Evolutionary conservation across 2,797 vertebrate species (phyloP).

Genomic region (Chromis chromis): DNA sequence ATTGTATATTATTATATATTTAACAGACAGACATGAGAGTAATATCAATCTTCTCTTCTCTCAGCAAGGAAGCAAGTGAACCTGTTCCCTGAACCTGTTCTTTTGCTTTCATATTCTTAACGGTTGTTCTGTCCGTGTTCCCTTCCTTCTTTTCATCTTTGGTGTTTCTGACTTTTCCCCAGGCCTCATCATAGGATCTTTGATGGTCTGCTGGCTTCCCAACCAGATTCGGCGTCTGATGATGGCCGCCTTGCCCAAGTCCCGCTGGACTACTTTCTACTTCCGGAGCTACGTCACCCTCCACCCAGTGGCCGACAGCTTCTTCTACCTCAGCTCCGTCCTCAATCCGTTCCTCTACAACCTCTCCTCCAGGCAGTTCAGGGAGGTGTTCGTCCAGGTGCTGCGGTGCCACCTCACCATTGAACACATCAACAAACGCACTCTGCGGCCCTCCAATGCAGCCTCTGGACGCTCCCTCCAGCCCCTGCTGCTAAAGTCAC

Average conservation of each 20-base stretch:
- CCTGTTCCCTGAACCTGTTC: no score
- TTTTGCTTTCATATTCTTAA: not conserved
- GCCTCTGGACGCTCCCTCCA: constrained; percentile 73
- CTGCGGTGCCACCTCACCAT: constrained; percentile 89
- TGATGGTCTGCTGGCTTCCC: constrained; percentile 94
- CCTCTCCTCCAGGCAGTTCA: constrained; percentile 93
- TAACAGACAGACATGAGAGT: no score
- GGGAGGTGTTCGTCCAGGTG: constrained; percentile 91
- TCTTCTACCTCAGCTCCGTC: constrained; percentile 98
- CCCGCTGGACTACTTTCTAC: constrained; percentile 86
- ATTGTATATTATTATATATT: no score
- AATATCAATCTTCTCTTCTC: no score
- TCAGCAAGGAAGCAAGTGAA: no score
- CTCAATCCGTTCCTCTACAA: constrained; percentile 96
- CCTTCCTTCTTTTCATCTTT: not conserved
- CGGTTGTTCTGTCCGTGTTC: not conserved
- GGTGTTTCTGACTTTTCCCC: not conserved
- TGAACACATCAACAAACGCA: constrained; percentile 87
- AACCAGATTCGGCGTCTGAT: constrained; percentile 93
- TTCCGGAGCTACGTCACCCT: constrained; percentile 87
- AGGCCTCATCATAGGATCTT: constrained; percentile 91
- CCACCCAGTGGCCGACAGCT: constrained; percentile 89
- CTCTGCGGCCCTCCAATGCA: constrained; percentile 46
- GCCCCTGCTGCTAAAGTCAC: constrained; percentile 81
- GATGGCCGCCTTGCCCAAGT: constrained; percentile 89